phyloP scores from a whole-genome alignment of 2,888 invertebrate genomes.

The Pecten maximus region DNA sequence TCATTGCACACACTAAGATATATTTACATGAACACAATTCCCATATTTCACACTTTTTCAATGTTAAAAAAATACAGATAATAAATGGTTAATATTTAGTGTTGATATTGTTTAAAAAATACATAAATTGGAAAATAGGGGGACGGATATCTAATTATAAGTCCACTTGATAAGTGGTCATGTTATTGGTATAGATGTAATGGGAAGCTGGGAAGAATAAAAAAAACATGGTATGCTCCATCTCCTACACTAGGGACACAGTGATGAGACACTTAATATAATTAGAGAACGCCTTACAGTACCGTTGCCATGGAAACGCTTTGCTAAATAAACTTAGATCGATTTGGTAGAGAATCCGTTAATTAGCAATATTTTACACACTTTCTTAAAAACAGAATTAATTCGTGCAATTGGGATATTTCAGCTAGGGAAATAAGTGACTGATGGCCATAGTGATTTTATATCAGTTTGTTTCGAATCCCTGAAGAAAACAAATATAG shows the following conservation, averaged over 20 bases:
- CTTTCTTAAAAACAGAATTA: conserved; percentile 14
- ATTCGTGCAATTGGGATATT: background rate
- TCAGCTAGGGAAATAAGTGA: background rate
- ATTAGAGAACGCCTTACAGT: conserved; percentile 22
- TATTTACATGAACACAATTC: no score
- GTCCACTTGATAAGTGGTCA: no score
- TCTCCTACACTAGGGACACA: background rate
- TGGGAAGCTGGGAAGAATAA: background rate
- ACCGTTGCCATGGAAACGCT: background rate
- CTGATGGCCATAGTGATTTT: background rate
- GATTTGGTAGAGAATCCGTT: background rate
- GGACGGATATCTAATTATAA: no score
- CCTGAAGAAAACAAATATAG: background rate
- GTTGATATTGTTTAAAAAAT: no score
- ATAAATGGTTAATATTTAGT: no score
- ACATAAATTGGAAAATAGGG: no score
- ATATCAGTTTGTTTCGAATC: background rate
- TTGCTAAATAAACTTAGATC: conserved; percentile 27
- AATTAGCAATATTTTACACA: background rate
- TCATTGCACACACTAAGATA: no score
- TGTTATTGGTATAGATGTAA: background rate
- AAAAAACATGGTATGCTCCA: background rate
- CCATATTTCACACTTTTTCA: no score
- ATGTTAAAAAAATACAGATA: no score
- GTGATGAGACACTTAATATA: conserved; percentile 13